Evolutionary conservation across 37 sponge, comb jelly and placozoan genomes (phyloP).

Genomic region (Bolinopsis microptera): DNA sequence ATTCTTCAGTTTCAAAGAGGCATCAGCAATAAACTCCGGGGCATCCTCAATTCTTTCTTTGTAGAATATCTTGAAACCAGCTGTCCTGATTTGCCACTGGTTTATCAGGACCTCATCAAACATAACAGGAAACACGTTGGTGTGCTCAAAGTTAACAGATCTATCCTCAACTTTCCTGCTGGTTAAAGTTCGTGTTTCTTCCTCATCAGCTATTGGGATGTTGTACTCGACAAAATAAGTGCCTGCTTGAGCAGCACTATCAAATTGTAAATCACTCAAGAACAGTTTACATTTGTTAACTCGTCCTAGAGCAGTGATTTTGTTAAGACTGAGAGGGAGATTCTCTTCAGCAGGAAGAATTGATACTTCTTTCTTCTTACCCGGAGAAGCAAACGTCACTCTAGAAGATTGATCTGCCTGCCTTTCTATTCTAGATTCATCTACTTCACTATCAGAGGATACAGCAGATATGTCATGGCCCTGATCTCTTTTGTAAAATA

Average conservation of each 20-base stretch:
- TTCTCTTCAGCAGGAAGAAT: not conserved
- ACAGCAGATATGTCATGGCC: not conserved
- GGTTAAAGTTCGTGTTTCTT: not conserved
- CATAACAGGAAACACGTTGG: slow-evolving; percentile 42
- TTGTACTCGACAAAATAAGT: slow-evolving; percentile 40
- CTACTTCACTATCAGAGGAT: slow-evolving; percentile 43
- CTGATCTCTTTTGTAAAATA: not conserved
- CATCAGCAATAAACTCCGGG: slow-evolving; percentile 16
- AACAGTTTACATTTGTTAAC: slow-evolving; percentile 46
- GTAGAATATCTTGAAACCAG: not conserved
- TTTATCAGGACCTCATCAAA: slow-evolving; percentile 39
- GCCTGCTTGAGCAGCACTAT: not conserved
- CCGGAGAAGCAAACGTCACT: not conserved
- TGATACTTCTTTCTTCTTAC: not conserved
- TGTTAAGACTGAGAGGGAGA: slow-evolving; percentile 24
- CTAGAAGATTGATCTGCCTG: not conserved
- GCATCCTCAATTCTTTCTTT: slow-evolving; percentile 44
- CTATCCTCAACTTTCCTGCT: not conserved
- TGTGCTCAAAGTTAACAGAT: slow-evolving; percentile 26
- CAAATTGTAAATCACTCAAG: not conserved
- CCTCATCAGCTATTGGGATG: not conserved
- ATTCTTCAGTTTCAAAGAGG: not conserved
- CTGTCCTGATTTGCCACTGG: slow-evolving; percentile 10
- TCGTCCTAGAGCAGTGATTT: slow-evolving; percentile 55
- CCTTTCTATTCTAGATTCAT: not conserved